A percentile compares a stretch with the other conserved stretches of the same genome.
Conservation (phyloP, 2,888 invertebrate species). For the Axea sp. region DNA sequence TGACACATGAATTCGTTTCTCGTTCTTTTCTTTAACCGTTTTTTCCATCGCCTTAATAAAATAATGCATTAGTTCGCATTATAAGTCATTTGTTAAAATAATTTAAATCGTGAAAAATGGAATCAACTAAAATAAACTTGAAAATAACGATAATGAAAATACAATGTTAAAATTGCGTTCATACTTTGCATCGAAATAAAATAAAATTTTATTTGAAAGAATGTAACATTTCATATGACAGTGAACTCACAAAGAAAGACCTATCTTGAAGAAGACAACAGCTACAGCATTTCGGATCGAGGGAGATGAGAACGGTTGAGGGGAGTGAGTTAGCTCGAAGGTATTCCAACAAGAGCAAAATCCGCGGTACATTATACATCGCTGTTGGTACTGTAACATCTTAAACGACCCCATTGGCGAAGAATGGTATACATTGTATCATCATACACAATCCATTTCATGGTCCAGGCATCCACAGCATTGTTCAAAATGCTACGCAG, state of each 20-base stretch:
- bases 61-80: too few species aligned
- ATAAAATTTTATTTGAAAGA: too few species aligned
- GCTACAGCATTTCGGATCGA: conserved; percentile 37
- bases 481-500: conserved; percentile 32
- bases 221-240: conserved; percentile 49
- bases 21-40: too few species aligned
- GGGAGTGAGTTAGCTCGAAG: conserved; percentile 64
- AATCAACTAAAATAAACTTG: too few species aligned
- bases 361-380: conserved; percentile 61
- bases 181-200: too few species aligned
- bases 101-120: too few species aligned
- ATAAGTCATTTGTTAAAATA: too few species aligned
- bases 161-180: too few species aligned
- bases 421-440: conserved; percentile 61
- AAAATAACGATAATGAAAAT: too few species aligned
- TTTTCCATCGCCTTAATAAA: too few species aligned
- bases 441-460: conserved; percentile 42
- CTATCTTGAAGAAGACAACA: conserved; percentile 43
- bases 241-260: conserved; percentile 43
- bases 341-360: conserved; percentile 73
- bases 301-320: conserved; percentile 47
- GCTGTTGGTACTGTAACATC: conserved; percentile 70
- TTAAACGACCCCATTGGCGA: conserved; percentile 66
- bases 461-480: conserved; percentile 23
- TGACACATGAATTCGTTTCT: too few species aligned